A percentile compares a stretch with the other conserved stretches of the same genome.
phyloP scores from a whole-genome alignment of 2,113 vertebrate genomes.

The Trematomus loennbergii region DNA sequence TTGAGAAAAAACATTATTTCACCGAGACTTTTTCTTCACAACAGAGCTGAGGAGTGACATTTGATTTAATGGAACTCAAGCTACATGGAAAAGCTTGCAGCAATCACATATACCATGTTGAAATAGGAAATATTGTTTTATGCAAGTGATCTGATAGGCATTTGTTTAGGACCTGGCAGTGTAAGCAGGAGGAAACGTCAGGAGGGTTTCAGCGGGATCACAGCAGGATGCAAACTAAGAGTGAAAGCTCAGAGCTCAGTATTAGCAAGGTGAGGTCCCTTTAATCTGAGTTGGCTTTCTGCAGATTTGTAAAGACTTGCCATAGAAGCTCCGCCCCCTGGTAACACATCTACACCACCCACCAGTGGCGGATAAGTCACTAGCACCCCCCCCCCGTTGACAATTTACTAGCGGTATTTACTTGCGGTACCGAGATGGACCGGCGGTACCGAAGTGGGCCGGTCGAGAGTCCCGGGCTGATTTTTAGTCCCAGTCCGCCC shows the following conservation, averaged over 20 bases:
- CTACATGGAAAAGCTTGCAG: neutral
- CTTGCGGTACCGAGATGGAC: too few species aligned
- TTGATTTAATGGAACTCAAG: neutral
- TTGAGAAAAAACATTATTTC: neutral
- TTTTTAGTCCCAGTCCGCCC: too few species aligned
- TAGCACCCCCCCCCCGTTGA: too few species aligned
- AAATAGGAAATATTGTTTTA: neutral
- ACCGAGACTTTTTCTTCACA: neutral
- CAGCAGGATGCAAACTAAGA: slow-evolving; percentile 22
- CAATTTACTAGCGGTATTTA: too few species aligned
- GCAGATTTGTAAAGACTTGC: slow-evolving; percentile 57
- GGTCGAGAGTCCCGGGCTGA: too few species aligned
- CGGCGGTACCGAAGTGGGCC: too few species aligned
- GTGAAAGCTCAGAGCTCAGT: slow-evolving; percentile 57
- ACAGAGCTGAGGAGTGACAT: neutral
- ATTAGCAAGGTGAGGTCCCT: slow-evolving; percentile 60
- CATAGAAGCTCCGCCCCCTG: neutral
- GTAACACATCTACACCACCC: neutral
- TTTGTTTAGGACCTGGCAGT: neutral
- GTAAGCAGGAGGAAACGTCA: slow-evolving; percentile 1
- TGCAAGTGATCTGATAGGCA: neutral
- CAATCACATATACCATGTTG: neutral
- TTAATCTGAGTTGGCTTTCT: slow-evolving; percentile 73
- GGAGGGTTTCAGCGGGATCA: slow-evolving; percentile 24
- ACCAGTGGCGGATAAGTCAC: too few species aligned